Percentiles rank a stretch among this genome's conserved stretches.
Conservation (phyloP, 2,797 vertebrate species). For the Ptychadena robeensis region DNA sequence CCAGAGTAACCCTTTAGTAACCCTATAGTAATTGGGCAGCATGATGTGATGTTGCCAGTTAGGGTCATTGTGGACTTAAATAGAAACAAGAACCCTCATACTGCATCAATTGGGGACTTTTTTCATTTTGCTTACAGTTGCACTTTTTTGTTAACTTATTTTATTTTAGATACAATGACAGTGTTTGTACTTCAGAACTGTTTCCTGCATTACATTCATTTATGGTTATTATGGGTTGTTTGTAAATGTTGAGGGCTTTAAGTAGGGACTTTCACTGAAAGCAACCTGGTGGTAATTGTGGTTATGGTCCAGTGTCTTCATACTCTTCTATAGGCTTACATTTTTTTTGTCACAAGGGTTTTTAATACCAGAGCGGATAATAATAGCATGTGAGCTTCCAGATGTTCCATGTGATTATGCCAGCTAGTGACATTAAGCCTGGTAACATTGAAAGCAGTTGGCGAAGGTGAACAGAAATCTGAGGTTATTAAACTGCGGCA, state of each 20-base stretch:
- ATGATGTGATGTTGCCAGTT: too few relatives aligned
- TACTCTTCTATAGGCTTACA: background rate
- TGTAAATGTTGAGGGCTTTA: background rate
- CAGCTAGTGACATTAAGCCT: constrained; percentile 11
- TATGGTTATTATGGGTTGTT: too few relatives aligned
- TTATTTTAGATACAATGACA: too few relatives aligned
- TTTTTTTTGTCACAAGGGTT: background rate
- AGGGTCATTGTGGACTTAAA: too few relatives aligned
- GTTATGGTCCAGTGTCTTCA: background rate
- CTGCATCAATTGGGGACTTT: too few relatives aligned
- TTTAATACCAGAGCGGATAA: background rate
- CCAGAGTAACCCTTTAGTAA: too few relatives aligned
- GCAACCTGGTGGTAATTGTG: background rate
- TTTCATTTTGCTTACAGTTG: too few relatives aligned
- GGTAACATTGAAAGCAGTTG: constrained; percentile 21
- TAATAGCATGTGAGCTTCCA: background rate
- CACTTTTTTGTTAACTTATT: too few relatives aligned
- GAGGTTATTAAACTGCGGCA: constrained; percentile 23
- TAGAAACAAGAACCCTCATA: too few relatives aligned
- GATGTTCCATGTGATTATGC: constrained; percentile 16
- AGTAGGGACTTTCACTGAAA: background rate
- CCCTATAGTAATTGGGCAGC: too few relatives aligned
- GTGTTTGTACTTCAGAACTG: too few relatives aligned
- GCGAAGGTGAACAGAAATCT: constrained; percentile 30
- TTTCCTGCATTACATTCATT: too few relatives aligned